Evolutionary conservation across 2,888 invertebrate species (phyloP).

Genomic region (Germaria angustata): DNA sequence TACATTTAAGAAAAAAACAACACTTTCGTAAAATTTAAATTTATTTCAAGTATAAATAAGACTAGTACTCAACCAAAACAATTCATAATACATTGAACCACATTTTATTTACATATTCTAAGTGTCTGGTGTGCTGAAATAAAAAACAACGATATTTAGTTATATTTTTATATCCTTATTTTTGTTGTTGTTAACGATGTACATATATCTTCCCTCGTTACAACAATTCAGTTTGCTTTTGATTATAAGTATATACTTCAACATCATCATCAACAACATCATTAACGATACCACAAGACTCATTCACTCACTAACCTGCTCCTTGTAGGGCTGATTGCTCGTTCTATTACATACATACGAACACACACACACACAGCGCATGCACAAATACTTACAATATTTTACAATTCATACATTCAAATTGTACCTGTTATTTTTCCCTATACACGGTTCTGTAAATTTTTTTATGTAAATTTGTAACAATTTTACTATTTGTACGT

Average conservation of each 20-base stretch:
- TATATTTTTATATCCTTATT: not conserved
- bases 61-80: constrained; percentile 2
- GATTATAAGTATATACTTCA: constrained; percentile 40
- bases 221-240: constrained; percentile 49
- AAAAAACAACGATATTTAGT: not conserved
- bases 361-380: not conserved
- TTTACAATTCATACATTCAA: constrained; percentile 45
- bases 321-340: constrained; percentile 17
- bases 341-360: not conserved
- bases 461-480: constrained; percentile 60
- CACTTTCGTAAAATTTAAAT: not conserved
- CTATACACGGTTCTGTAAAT: not conserved
- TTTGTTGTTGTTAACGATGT: not conserved
- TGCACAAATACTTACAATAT: not conserved
- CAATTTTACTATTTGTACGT: constrained; percentile 64
- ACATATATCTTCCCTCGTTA: constrained; percentile 39
- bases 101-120: constrained; percentile 40
- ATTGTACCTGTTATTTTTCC: constrained; percentile 36
- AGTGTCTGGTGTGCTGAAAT: constrained; percentile 41
- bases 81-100: constrained; percentile 55
- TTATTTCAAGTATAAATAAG: constrained; percentile 1
- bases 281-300: constrained; percentile 61
- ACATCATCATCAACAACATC: constrained; percentile 61
- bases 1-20: not conserved
- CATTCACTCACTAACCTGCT: constrained; percentile 36